Evolutionary conservation across 2,888 invertebrate genomes (phyloP), one percentile per base, ranked within the genome.

Genomic region (Hartigia nigra): DNA sequence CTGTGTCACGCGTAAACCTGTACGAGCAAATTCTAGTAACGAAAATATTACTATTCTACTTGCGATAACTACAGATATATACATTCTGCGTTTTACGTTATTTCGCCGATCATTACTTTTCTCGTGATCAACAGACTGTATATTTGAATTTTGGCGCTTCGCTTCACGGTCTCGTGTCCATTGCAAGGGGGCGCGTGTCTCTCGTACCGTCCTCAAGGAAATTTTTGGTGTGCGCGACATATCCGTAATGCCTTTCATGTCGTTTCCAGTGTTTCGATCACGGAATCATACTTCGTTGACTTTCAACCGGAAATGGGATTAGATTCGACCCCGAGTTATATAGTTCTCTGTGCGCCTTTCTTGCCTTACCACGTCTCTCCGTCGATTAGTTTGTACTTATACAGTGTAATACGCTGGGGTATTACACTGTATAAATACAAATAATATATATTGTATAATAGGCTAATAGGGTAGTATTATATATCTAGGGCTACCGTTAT

Each of bases 231-330:
- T 9, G 55, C 9, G 23, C 55, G 23, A 23, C 1, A 55, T 55
- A 55, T 23, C 9, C 23, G 55, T 55, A 23, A 9, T 4, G 72
- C 72, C 72, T 72, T 31, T 72, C 31, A 72, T 9, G 14, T 31
- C 72, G 72, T 32, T 34, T 31, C 32, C 72, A 9, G 72, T 34
- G 31, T 31, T 31, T 14, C 72, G 72, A 72, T 31, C 12, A 72
- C 72, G 72, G 72, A 72, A 72, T 31, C 72, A 72, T 72, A 72
- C 72, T 31, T 72, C 72, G 72, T 31, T 72, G 34, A 72, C 31
- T 14, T 72, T 31, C 23, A 9, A 9, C 72, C 32, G 72, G 72
- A 72, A 72, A 72, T 72, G 72, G 72, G 12, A 72, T 72, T 72
- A 72, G 34, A 32, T 12, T 31, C 72, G 72, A 72, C 55, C 9